Evolutionary conservation across 2,797 vertebrate genomes (phyloP).

Genomic region (Acanthiza pusilla): DNA sequence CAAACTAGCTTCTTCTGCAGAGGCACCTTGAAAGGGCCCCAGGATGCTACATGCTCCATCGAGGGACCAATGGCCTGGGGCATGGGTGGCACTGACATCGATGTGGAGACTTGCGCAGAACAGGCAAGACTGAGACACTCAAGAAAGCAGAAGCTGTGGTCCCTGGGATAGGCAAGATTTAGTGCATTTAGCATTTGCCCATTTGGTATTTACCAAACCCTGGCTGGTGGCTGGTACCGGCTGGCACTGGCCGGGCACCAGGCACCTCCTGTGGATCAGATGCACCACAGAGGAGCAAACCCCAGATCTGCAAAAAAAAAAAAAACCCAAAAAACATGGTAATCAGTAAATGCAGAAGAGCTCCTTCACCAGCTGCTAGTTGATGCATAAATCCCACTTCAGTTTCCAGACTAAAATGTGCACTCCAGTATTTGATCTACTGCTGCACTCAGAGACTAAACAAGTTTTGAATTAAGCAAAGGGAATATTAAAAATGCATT

Average conservation of each 20-base stretch:
- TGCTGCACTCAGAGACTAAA: background rate
- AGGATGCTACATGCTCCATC: rapidly evolving
- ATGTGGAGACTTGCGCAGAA: rapidly evolving
- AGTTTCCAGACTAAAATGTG: background rate
- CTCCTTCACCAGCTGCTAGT: background rate
- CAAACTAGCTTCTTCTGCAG: background rate
- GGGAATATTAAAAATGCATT: conserved; percentile 30
- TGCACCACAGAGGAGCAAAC: background rate
- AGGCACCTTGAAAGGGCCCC: background rate
- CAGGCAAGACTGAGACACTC: background rate
- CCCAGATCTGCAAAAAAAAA: background rate
- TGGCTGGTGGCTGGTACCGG: rapidly evolving
- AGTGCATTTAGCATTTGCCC: background rate
- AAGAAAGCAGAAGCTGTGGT: background rate
- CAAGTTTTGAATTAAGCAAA: background rate
- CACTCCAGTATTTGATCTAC: background rate
- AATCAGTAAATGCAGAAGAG: too few relatives aligned
- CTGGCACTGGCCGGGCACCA: background rate
- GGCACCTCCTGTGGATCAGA: background rate
- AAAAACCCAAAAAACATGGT: too few relatives aligned
- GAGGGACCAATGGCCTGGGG: rapidly evolving
- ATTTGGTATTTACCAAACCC: background rate
- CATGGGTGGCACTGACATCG: rapidly evolving
- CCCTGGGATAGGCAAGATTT: background rate
- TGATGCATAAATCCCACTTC: background rate